phyloP scores from a whole-genome alignment of 1,140 invertebrate genomes.

The Platyura marginata region DNA sequence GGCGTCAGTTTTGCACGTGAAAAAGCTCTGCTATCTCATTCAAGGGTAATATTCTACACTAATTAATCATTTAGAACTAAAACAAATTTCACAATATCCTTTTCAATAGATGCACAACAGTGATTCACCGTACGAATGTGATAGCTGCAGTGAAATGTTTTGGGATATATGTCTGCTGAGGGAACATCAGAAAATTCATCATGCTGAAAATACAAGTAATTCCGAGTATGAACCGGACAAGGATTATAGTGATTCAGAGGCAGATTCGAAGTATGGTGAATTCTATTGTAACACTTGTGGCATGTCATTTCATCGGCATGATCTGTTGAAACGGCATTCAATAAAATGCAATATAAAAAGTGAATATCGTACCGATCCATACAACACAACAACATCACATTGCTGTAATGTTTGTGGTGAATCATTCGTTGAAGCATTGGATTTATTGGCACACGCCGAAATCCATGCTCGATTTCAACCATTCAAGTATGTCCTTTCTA shows the following conservation, averaged over 20 bases:
- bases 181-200: constrained; percentile 41
- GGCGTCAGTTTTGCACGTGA: constrained; percentile 60
- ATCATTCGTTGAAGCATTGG: constrained; percentile 48
- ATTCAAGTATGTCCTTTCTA: constrained; percentile 29
- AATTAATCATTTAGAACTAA: constrained; percentile 4
- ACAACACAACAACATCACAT: constrained; percentile 14
- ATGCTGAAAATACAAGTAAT: constrained; percentile 22
- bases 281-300: constrained; percentile 59
- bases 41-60: constrained; percentile 23
- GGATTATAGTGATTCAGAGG: constrained; percentile 31
- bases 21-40: constrained; percentile 56
- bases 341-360: constrained; percentile 18
- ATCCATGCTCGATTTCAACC: constrained; percentile 41
- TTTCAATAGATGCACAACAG: constrained; percentile 40
- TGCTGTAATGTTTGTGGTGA: constrained; percentile 58
- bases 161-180: constrained; percentile 46
- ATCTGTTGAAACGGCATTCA: constrained; percentile 48
- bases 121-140: constrained; percentile 57
- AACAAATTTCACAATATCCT: neutral
- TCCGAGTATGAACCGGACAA: constrained; percentile 24
- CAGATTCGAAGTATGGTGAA: constrained; percentile 45
- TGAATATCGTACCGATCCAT: constrained; percentile 14
- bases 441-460: constrained; percentile 56
- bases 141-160: constrained; percentile 57
- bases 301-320: constrained; percentile 51